Evolutionary conservation across 2,888 invertebrate species (phyloP).

Genomic region (Drosophila helvetica): DNA sequence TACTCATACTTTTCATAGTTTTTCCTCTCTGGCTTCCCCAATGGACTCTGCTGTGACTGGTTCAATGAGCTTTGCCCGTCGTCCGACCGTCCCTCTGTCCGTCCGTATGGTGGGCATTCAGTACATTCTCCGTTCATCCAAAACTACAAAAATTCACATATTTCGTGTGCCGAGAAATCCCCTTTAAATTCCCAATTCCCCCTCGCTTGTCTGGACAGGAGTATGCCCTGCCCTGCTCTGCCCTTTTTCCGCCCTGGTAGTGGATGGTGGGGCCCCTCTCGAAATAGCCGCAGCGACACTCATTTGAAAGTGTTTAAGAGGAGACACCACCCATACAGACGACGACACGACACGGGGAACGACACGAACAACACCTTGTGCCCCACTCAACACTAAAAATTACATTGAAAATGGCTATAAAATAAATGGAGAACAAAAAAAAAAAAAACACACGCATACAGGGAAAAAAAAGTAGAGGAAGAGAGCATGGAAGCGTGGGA

Average conservation of each 20-base stretch:
- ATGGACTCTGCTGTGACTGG: background rate
- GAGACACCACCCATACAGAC: conserved; percentile 29
- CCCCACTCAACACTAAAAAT: conserved; percentile 71
- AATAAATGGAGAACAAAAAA: conserved; percentile 47
- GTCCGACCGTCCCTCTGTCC: background rate
- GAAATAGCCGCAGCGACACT: conserved; percentile 67
- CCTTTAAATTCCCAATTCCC: conserved; percentile 16
- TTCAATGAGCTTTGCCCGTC: conserved; percentile 27
- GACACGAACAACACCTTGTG: conserved; percentile 70
- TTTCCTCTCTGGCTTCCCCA: background rate
- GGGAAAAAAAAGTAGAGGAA: background rate
- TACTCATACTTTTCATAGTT: conserved; percentile 13
- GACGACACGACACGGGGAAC: conserved; percentile 16
- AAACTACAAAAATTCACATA: conserved; percentile 25
- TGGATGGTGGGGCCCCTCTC: conserved; percentile 32
- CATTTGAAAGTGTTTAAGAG: conserved; percentile 72
- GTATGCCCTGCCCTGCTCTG: conserved; percentile 24
- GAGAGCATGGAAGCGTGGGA: background rate
- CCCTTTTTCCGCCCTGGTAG: conserved; percentile 15
- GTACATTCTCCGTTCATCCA: conserved; percentile 5
- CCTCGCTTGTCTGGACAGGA: conserved; percentile 23
- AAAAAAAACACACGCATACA: conserved; percentile 5
- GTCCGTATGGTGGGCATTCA: too few relatives aligned
- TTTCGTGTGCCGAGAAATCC: background rate
- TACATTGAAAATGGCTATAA: conserved; percentile 72